These are phyloP conservation scores for Rhombomys opimus DNA, from an alignment of 2,113 vertebrate genomes.

Conservation along the genomic window DNA sequence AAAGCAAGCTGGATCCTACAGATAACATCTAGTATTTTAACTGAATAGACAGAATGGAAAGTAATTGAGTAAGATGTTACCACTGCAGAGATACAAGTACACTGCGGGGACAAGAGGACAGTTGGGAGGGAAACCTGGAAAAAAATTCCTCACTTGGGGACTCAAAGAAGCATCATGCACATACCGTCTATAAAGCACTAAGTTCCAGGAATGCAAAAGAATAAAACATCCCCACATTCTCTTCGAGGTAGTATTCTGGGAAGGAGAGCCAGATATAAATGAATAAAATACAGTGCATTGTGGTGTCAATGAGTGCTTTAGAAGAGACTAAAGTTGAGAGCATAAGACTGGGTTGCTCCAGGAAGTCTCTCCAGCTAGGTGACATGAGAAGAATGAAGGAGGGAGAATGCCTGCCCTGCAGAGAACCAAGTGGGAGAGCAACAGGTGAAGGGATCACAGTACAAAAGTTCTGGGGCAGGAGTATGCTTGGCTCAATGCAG, in stretches of 20 bases:
- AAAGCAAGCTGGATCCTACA: not conserved
- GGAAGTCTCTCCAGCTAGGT: not conserved
- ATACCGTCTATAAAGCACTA: not conserved
- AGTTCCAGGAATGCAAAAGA: not conserved
- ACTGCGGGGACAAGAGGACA: not conserved
- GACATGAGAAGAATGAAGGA: not conserved
- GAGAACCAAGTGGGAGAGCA: not conserved
- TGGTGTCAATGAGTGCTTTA: not conserved
- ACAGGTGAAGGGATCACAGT: not conserved
- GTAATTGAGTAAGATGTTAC: not conserved
- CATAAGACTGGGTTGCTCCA: fast-evolving
- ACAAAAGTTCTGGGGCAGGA: constrained; percentile 32
- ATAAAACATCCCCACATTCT: not conserved
- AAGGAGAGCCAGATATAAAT: not conserved
- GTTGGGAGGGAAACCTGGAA: not conserved
- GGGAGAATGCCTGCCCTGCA: not conserved
- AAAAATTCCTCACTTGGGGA: not conserved
- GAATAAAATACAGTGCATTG: not conserved
- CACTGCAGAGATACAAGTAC: not conserved
- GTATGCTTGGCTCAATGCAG: not conserved
- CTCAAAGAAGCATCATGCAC: not conserved
- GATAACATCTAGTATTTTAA: not conserved
- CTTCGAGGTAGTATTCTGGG: not conserved
- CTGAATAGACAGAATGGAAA: not conserved
- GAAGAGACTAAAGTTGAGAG: not conserved